Evolutionary conservation across 1,140 invertebrate species (phyloP).

Genomic region (Ceratina australensis): DNA sequence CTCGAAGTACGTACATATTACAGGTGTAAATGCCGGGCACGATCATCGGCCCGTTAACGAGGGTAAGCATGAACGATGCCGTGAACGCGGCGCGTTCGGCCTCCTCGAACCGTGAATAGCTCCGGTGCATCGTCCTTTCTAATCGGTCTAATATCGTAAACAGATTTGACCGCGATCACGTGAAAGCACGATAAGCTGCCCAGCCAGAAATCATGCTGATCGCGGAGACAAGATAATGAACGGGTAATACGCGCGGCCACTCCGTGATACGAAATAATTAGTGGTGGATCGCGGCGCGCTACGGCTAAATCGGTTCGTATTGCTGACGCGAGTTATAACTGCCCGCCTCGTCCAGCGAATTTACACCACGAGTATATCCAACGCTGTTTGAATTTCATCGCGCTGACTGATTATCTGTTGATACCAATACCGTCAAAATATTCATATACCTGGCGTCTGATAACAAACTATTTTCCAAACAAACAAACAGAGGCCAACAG

Average conservation of each 20-base stretch:
- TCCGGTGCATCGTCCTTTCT: conserved; percentile 27
- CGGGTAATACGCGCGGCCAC: conserved; percentile 49
- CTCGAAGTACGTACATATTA: no score
- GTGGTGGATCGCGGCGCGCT: conserved; percentile 40
- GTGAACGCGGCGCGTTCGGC: not conserved
- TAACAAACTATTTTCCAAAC: no score
- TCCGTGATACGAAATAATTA: conserved; percentile 62
- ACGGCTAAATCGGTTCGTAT: conserved; percentile 44
- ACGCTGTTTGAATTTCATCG: conserved; percentile 1
- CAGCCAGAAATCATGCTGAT: conserved; percentile 60
- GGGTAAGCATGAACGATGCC: no score
- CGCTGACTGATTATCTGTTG: not conserved
- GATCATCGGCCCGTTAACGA: not conserved
- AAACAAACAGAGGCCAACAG: no score
- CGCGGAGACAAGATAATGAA: conserved; percentile 57
- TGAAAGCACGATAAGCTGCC: conserved; percentile 55
- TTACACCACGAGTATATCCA: conserved; percentile 19
- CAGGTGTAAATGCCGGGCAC: no score
- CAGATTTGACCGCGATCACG: conserved; percentile 45
- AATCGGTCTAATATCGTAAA: conserved; percentile 41
- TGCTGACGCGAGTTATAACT: conserved; percentile 51
- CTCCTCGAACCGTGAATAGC: conserved; percentile 19
- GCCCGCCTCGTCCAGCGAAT: conserved; percentile 19
- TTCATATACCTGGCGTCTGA: not conserved
- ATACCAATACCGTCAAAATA: no score